These are phyloP conservation scores for Sciaenops ocellatus DNA, from an alignment of 2,797 vertebrate species.

Conservation along the genomic window DNA sequence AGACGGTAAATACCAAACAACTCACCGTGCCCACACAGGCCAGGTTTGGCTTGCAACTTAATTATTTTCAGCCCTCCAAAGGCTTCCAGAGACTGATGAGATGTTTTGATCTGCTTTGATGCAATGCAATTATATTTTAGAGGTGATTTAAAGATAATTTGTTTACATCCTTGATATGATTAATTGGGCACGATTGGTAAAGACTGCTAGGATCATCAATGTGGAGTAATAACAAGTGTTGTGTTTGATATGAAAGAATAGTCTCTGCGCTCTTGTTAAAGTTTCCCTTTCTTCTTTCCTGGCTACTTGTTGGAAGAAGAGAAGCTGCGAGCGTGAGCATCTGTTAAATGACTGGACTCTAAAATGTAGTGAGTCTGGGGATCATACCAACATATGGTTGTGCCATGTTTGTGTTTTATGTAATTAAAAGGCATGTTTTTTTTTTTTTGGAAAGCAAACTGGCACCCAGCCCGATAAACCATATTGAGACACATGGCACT, in stretches of 20 bases:
- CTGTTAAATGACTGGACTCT: constrained; percentile 59
- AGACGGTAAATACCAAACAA: constrained; percentile 50
- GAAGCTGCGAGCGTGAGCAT: constrained; percentile 42
- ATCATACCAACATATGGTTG: constrained; percentile 62
- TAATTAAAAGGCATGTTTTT: constrained; percentile 64
- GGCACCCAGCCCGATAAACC: constrained; percentile 46
- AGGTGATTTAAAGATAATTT: constrained; percentile 47
- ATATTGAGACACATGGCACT: constrained; percentile 48
- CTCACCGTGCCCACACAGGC: constrained; percentile 29
- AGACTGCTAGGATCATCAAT: constrained; percentile 10
- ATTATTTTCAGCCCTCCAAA: constrained; percentile 45
- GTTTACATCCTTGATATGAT: constrained; percentile 30
- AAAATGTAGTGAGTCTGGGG: constrained; percentile 49
- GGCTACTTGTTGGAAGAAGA: constrained; percentile 1
- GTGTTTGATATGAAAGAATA: not conserved
- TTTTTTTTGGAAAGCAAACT: constrained; percentile 38
- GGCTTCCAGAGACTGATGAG: constrained; percentile 36
- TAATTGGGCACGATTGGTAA: constrained; percentile 36
- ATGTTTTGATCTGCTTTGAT: constrained; percentile 61
- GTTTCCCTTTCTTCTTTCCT: not conserved
- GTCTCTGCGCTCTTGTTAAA: constrained; percentile 13
- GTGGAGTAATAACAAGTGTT: not conserved
- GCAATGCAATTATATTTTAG: constrained; percentile 42
- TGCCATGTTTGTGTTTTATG: constrained; percentile 63
- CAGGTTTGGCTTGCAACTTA: constrained; percentile 38